These are phyloP conservation scores for Okamejei kenojei DNA, from an alignment of 2,797 vertebrate species.

Conservation along the genomic window DNA sequence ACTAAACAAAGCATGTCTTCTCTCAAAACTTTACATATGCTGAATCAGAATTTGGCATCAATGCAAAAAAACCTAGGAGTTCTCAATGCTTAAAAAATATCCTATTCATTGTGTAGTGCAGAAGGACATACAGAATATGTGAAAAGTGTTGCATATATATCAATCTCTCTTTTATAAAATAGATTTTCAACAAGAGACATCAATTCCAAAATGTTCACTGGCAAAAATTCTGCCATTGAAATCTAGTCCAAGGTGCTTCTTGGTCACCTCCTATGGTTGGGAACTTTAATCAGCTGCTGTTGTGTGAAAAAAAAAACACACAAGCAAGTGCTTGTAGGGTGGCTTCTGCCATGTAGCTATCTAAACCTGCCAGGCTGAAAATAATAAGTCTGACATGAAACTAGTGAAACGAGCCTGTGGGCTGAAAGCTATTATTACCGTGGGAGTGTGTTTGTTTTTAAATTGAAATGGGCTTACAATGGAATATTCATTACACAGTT, in stretches of 20 bases:
- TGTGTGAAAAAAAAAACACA: background rate
- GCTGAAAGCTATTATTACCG: conserved; percentile 23
- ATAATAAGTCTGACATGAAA: conserved; percentile 23
- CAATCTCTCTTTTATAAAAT: no score
- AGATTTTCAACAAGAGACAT: no score
- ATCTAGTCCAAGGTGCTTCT: background rate
- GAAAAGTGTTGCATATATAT: background rate
- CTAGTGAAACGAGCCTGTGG: background rate
- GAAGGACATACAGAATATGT: background rate
- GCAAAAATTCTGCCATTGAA: no score
- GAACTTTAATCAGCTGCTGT: background rate
- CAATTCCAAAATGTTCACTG: no score
- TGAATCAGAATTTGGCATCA: background rate
- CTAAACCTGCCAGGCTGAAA: background rate
- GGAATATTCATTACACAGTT: conserved; percentile 12
- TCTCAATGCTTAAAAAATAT: background rate
- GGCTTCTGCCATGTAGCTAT: background rate
- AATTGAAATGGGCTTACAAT: conserved; percentile 16
- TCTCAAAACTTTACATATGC: background rate
- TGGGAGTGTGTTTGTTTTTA: conserved; percentile 14
- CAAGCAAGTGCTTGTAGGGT: background rate
- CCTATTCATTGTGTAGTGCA: background rate
- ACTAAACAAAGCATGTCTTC: background rate
- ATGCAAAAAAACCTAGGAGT: background rate
- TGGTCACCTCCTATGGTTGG: no score